Percentiles rank a stretch among this genome's conserved stretches.
phyloP scores from a whole-genome alignment of 2,888 invertebrate species.

The Muschampia plurimacula region DNA sequence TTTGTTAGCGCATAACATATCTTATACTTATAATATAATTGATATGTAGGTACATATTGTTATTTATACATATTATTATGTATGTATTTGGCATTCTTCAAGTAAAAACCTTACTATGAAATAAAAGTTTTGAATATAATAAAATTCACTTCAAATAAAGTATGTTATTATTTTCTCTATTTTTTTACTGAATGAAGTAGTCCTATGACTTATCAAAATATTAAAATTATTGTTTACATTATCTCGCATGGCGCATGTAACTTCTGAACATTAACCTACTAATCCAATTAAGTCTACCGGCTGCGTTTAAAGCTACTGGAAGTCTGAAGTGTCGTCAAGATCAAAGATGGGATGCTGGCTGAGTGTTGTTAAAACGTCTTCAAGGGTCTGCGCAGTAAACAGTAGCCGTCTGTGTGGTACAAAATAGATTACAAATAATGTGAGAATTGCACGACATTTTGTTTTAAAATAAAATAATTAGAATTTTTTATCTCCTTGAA shows the following conservation, averaged over 20 bases:
- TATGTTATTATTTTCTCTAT: too few species aligned
- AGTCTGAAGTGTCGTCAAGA: constrained; percentile 74
- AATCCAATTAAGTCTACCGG: constrained; percentile 21
- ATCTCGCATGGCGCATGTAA: neutral
- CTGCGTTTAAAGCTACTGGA: constrained; percentile 24
- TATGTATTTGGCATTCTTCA: too few species aligned
- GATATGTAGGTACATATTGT: too few species aligned
- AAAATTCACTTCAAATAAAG: too few species aligned
- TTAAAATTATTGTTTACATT: constrained; percentile 20
- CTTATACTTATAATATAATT: too few species aligned
- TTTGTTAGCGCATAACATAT: too few species aligned
- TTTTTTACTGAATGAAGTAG: too few species aligned
- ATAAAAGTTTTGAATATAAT: neutral
- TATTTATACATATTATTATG: too few species aligned
- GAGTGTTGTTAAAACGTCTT: constrained; percentile 78
- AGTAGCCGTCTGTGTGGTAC: constrained; percentile 61
- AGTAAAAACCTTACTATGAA: neutral
- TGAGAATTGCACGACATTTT: neutral
- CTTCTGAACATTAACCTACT: constrained; percentile 32
- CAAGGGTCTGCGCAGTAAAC: constrained; percentile 78
- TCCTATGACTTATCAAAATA: neutral
- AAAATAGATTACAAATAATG: constrained; percentile 44
- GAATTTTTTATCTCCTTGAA: too few species aligned
- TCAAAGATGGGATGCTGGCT: constrained; percentile 72
- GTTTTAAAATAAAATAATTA: neutral